Evolutionary conservation across 2,113 vertebrate species (phyloP), one percentile per base, ranked within the genome.

Genomic region (Ia io): DNA sequence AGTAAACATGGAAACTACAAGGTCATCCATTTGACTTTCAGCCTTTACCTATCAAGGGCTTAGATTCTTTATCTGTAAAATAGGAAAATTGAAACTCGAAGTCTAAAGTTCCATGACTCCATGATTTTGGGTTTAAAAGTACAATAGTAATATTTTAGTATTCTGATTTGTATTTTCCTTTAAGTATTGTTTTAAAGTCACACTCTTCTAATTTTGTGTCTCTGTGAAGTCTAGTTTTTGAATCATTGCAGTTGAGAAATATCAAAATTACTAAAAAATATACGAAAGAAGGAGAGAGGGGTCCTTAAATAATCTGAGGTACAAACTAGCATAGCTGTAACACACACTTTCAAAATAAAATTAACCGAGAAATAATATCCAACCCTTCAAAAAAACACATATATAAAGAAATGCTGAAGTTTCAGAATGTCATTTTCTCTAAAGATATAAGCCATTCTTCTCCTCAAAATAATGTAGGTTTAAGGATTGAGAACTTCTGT

Each of bases 341-440:
- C 35, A 32, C 35, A 90, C 47, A 73, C 9, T 69, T 96, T 69
- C 20, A 88, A 95, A 88, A 69, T 74, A 70, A 83, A 86, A 84
- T 32, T 6, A 65, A 67, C 84, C 28, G 28, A 42, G 69, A 79
- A 86, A 65, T 88, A 77, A 80, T 69, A 70, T 3, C 11, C 16
- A 95, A 20, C 32, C 20, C 0, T 96, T 90, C 51, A 40, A 30
- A 79, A 17, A 80, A 56, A 63, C 9, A 42, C 2, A 84, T 67
- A 37, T 20, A n/a, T 37, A 91, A 56, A 65, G 12, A 85, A 47
- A 35, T 70, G 20, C 17, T 83, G 14, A 74, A 70, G 22, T 85
- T 30, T 90, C 49, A 56, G 63, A 79, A 78, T 28, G 2, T 20
- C 47, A n/a, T 63, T 65, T 88, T 51, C 47, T 86, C 28, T 82